Percentiles rank a stretch among this genome's conserved stretches.
These are phyloP conservation scores for Redunca redunca DNA, from an alignment of 2,113 vertebrate genomes.

Conservation along the genomic window DNA sequence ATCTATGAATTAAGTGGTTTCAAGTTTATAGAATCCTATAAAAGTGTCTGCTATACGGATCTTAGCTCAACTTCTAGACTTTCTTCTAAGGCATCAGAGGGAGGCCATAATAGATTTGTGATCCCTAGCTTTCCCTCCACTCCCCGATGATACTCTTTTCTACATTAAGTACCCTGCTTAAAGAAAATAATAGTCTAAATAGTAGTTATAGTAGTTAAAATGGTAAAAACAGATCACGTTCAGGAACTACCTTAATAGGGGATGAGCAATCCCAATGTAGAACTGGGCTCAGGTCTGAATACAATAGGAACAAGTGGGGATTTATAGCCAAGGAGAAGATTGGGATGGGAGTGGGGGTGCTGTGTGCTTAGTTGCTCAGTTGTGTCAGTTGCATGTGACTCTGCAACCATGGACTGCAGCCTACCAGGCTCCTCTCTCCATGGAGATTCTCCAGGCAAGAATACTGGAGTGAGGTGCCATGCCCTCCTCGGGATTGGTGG, in stretches of 20 bases:
- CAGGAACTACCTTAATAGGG: neutral
- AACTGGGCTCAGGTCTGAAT: neutral
- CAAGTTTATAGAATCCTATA: neutral
- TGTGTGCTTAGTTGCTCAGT: neutral
- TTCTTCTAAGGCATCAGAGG: neutral
- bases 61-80: neutral
- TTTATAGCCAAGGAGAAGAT: neutral
- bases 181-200: neutral
- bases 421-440: neutral
- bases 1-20: neutral
- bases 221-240: neutral
- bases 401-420: neutral
- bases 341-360: neutral
- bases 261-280: neutral
- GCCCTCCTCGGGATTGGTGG: fast-evolving
- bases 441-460: neutral
- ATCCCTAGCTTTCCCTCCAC: neutral
- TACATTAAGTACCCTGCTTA: neutral
- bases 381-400: neutral
- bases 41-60: neutral
- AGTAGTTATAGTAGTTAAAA: neutral
- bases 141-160: neutral
- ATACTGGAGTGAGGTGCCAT: neutral
- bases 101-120: neutral
- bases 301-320: neutral